Evolutionary conservation across 2,888 invertebrate species (phyloP), one percentile per base, ranked within the genome.

Genomic region (Tachina grossa): DNA sequence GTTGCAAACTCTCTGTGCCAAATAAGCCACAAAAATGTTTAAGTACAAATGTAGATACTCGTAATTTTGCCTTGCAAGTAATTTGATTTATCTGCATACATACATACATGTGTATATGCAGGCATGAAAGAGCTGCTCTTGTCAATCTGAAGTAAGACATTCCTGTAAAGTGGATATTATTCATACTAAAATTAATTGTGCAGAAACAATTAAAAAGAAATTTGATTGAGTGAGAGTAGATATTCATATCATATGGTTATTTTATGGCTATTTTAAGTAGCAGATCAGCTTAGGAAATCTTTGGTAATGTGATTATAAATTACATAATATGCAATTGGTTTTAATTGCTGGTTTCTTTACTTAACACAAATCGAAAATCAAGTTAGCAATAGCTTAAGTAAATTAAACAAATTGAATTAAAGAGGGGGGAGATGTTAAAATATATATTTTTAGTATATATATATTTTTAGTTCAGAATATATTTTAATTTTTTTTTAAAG

Each of bases 21-120:
- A 11, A 55, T 1, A 53, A 79, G 63, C 63, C 63, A 47, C 39
- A 71, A 53, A 55, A 53, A 47, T 5, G 47, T 47, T 43, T 45
- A 53, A 55, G 19, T 63, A 39, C 43, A 41, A 74, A 63, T 55
- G 45, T 61, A 63, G 68, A 74, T 61, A n/a, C n/a, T n/a, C n/a
- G n/a, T n/a, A 55, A 59, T 72, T 80, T 80, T 80, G 61, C 65
- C 76, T 31, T 66, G 13, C 47, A 72, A 72, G 72, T 41, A 39
- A 80, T 65, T 84, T 80, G 55, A 84, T 84, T 72, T 72, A 61
- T 4, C 0, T 47, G 5, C 14, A 14, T 47, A 47, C 9, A 8
- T 47, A 8, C 9, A 8, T 47, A 8, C 3, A 8, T 47, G 13
- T 47, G 11, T 47, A 69, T 83, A 45, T 61, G 47, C 14, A 59